Evolutionary conservation across 2,113 vertebrate species (phyloP).

Genomic region (Aspiorhynchus laticeps): DNA sequence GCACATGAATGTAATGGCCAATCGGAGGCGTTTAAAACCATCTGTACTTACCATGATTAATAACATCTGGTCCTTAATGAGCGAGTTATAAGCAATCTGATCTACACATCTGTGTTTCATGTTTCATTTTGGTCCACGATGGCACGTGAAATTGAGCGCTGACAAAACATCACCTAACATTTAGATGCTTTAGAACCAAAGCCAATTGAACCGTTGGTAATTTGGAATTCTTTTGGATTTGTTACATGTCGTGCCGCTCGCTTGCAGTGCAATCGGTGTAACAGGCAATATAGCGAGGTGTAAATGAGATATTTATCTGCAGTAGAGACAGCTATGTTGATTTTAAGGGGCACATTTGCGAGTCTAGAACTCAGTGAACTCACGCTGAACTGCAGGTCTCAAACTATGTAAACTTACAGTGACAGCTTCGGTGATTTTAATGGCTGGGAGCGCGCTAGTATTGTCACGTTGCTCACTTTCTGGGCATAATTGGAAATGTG

Average conservation of each 20-base stretch:
- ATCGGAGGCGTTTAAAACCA: neutral
- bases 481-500: neutral
- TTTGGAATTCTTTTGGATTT: neutral
- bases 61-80: slow-evolving; percentile 6
- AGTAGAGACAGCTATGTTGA: neutral
- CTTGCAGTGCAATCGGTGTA: neutral
- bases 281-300: neutral
- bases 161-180: neutral
- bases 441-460: neutral
- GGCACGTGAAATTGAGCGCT: slow-evolving; percentile 2
- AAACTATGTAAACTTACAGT: neutral
- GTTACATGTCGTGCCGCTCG: neutral
- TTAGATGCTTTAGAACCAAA: neutral
- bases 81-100: neutral
- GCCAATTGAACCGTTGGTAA: neutral
- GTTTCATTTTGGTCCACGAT: neutral
- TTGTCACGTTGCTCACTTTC: neutral
- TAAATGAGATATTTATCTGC: slow-evolving; percentile 20
- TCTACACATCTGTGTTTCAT: neutral
- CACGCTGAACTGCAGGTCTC: neutral
- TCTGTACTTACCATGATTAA: neutral
- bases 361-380: neutral
- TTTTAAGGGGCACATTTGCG: neutral
- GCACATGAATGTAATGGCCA: neutral
- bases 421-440: neutral